Percentiles rank a stretch among this genome's conserved stretches.
phyloP scores from a whole-genome alignment of 1,140 invertebrate species.

The Aphaenogaster ashmeadi region DNA sequence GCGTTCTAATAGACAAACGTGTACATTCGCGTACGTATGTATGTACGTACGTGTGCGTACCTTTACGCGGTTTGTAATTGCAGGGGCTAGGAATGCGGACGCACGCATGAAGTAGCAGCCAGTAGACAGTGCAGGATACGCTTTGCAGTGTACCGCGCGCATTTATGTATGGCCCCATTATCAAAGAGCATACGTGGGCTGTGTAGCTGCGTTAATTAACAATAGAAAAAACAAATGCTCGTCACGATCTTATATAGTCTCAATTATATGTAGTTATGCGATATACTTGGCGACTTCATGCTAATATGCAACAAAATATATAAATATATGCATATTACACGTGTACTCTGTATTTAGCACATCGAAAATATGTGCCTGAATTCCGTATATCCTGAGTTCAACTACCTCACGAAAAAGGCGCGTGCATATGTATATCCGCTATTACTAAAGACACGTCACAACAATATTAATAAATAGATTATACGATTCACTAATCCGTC shows the following conservation, averaged over 20 bases:
- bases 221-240: conserved; percentile 57
- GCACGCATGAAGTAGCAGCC: conserved; percentile 80
- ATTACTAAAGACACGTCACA: conserved; percentile 46
- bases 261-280: not conserved
- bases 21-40: conserved; percentile 37
- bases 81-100: conserved; percentile 83
- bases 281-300: not conserved
- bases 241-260: not conserved
- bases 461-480: conserved; percentile 62
- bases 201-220: conserved; percentile 53
- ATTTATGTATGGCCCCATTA: conserved; percentile 67
- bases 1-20: conserved; percentile 80
- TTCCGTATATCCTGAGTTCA: conserved; percentile 27
- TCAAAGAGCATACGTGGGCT: conserved; percentile 19
- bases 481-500: conserved; percentile 19
- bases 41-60: not conserved
- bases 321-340: too few species aligned
- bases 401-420: conserved; percentile 29
- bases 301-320: not conserved
- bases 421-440: conserved; percentile 64
- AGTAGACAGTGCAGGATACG: conserved; percentile 67
- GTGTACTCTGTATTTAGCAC: not conserved
- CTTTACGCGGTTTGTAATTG: conserved; percentile 75
- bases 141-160: conserved; percentile 50
- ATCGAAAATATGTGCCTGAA: not conserved